phyloP scores from a whole-genome alignment of 2,888 invertebrate species.

The Lithodes maja region DNA sequence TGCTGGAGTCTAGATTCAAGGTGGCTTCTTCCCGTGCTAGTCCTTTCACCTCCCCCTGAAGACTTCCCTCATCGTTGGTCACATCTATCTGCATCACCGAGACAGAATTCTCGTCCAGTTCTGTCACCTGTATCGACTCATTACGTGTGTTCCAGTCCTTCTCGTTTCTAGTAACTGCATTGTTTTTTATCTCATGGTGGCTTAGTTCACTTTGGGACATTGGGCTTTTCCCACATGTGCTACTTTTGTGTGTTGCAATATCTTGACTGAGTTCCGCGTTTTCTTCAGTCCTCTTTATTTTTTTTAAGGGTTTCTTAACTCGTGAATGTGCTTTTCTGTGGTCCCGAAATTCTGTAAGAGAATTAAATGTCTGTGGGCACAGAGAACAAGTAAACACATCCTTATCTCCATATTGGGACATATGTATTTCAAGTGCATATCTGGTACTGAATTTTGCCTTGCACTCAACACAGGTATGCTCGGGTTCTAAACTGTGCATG shows the following conservation, averaged over 20 bases:
- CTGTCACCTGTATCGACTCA: slow-evolving; percentile 33
- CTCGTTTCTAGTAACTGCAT: background rate
- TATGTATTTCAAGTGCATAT: slow-evolving; percentile 8
- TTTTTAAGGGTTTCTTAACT: background rate
- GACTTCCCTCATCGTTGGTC: slow-evolving; percentile 14
- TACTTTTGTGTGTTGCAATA: slow-evolving; percentile 16
- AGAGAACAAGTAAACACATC: background rate
- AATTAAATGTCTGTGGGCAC: slow-evolving; percentile 7
- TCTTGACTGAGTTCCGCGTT: background rate
- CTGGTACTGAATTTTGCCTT: background rate
- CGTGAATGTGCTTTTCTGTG: slow-evolving; percentile 15
- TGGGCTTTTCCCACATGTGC: slow-evolving; percentile 21
- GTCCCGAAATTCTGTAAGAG: background rate
- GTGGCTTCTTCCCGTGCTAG: background rate
- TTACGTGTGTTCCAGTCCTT: background rate
- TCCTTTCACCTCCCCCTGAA: background rate
- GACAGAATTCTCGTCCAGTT: slow-evolving; percentile 12
- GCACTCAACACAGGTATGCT: slow-evolving; percentile 33
- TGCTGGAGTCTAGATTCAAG: background rate
- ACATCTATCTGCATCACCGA: slow-evolving; percentile 33
- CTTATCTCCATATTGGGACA: background rate
- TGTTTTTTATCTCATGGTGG: background rate
- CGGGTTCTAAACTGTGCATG: slow-evolving; percentile 4
- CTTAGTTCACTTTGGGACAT: background rate
- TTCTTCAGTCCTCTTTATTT: background rate